Conservation (phyloP, 2,797 vertebrate species). For the Enoplosus armatus region DNA sequence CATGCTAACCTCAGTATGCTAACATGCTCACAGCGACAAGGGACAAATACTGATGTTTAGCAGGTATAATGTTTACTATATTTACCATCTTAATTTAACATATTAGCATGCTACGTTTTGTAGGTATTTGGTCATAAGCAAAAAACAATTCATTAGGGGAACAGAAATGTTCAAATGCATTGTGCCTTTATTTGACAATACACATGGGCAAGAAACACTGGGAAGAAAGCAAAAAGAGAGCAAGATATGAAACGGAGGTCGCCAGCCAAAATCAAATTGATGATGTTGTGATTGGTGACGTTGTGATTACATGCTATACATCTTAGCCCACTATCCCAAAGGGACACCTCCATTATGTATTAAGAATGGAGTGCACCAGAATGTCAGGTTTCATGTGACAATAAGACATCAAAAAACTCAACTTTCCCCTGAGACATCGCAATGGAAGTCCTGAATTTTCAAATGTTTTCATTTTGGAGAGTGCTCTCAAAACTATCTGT, state of each 20-base stretch:
- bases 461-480: conserved; percentile 1
- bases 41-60: background rate
- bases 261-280: background rate
- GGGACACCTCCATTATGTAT: too few species aligned
- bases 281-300: background rate
- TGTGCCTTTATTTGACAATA: too few species aligned
- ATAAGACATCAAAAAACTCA: background rate
- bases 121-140: background rate
- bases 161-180: too few species aligned
- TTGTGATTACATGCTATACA: background rate
- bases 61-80: background rate
- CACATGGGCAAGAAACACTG: background rate
- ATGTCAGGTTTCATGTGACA: background rate
- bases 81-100: background rate
- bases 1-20: background rate
- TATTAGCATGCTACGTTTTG: background rate
- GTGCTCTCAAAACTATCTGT: conserved; percentile 1
- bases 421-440: background rate
- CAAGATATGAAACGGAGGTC: background rate
- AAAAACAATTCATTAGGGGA: too few species aligned
- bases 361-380: background rate
- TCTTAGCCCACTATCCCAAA: background rate
- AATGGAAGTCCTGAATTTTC: background rate
- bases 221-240: background rate
- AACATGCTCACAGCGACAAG: background rate